phyloP scores from a whole-genome alignment of 2,113 vertebrate species.

The Axis porcinus region DNA sequence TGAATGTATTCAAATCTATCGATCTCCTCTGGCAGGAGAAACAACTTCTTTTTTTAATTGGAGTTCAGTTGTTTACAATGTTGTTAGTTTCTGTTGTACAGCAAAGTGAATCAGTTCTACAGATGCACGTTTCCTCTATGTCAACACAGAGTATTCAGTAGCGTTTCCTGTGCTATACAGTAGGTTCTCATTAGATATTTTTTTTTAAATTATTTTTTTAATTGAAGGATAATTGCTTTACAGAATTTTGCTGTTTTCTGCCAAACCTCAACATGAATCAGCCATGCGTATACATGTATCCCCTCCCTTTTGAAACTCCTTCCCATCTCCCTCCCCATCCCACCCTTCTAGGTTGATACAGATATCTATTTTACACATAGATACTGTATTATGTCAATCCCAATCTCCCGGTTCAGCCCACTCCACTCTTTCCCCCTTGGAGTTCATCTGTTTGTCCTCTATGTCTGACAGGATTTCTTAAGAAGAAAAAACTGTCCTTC shows the following conservation, averaged over 20 bases:
- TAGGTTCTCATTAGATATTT: too few species aligned
- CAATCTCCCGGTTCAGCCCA: background rate
- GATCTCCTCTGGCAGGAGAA: background rate
- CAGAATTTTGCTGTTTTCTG: background rate
- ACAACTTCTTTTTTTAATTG: background rate
- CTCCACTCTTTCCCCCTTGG: background rate
- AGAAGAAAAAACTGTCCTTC: background rate
- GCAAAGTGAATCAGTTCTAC: too few species aligned
- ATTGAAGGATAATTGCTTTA: background rate
- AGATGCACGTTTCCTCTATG: too few species aligned
- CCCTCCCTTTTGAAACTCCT: background rate
- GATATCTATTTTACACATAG: background rate
- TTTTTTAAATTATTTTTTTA: too few species aligned
- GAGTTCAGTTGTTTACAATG: too few species aligned
- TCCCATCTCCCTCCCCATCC: background rate
- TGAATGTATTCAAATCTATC: background rate
- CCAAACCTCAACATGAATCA: background rate
- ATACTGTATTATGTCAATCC: background rate
- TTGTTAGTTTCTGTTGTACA: too few species aligned
- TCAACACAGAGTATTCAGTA: too few species aligned
- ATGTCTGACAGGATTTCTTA: background rate
- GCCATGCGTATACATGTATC: background rate
- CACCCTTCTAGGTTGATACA: background rate
- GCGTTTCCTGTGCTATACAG: too few species aligned
- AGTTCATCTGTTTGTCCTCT: background rate